Percentiles rank a stretch among this genome's conserved stretches.
phyloP scores from a whole-genome alignment of 2,113 vertebrate genomes.

The Rafetus swinhoei region DNA sequence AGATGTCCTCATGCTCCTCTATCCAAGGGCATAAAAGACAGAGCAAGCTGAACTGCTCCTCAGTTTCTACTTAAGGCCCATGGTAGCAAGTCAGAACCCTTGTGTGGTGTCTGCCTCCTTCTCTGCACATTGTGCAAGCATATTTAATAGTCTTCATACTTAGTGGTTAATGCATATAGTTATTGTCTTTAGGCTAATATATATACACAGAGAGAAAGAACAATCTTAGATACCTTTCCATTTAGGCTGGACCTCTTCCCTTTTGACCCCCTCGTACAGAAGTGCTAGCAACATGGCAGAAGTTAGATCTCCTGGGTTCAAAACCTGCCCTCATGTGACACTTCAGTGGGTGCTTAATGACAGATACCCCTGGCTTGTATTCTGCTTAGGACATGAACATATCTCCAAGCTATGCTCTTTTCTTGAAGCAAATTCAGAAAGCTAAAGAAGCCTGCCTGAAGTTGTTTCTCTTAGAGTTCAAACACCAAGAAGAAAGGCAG shows the following conservation, averaged over 20 bases:
- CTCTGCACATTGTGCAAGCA: background rate
- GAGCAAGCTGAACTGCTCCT: background rate
- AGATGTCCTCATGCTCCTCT: background rate
- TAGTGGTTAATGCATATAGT: background rate
- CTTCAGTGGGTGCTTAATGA: background rate
- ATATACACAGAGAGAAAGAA: fast-evolving
- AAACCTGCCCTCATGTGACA: background rate
- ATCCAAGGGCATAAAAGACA: background rate
- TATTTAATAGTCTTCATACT: background rate
- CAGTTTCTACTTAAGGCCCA: background rate
- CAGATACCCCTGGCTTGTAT: background rate
- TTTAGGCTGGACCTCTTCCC: background rate
- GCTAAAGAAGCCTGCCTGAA: background rate
- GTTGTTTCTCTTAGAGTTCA: background rate
- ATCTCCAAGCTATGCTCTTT: fast-evolving
- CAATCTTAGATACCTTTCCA: background rate
- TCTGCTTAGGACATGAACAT: background rate
- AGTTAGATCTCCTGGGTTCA: background rate
- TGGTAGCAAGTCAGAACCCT: background rate
- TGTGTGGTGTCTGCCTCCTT: background rate
- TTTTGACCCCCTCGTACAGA: background rate
- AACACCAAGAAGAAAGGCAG: background rate
- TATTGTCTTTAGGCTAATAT: background rate
- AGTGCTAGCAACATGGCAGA: background rate
- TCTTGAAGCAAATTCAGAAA: background rate